phyloP scores from a whole-genome alignment of 1,140 invertebrate genomes.

The Camponotus floridanus region DNA sequence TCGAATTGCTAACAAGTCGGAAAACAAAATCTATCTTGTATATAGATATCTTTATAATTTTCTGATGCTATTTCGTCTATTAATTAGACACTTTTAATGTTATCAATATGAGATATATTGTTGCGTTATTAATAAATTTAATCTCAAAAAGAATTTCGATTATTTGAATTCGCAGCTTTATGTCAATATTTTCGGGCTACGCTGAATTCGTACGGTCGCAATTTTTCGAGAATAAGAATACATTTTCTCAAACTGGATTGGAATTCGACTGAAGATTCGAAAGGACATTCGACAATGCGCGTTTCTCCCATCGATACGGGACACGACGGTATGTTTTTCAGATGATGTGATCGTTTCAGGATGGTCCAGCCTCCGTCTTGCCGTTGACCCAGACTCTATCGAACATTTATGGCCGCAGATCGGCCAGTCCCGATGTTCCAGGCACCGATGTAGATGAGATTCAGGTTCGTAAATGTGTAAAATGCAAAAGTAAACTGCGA shows the following conservation, averaged over 20 bases:
- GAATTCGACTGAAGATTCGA: not conserved
- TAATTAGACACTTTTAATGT: not conserved
- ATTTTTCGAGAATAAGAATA: not conserved
- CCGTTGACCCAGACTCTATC: slow-evolving; percentile 83
- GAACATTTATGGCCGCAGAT: slow-evolving; percentile 83
- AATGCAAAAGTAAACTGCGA: slow-evolving; percentile 32
- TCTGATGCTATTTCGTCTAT: not conserved
- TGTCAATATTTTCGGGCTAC: not conserved
- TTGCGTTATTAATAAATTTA: not conserved
- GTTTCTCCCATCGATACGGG: slow-evolving; percentile 30
- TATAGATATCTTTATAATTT: not conserved
- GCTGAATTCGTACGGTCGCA: not conserved
- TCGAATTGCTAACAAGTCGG: not conserved
- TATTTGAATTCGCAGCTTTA: not conserved
- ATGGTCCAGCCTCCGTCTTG: slow-evolving; percentile 81
- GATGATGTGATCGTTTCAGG: slow-evolving; percentile 78
- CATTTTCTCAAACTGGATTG: not conserved
- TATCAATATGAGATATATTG: not conserved
- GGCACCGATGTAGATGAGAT: slow-evolving; percentile 77
- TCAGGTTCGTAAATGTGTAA: slow-evolving; percentile 80
- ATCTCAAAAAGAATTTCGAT: not conserved
- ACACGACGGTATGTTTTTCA: slow-evolving; percentile 59
- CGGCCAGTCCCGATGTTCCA: slow-evolving; percentile 82
- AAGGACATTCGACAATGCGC: slow-evolving; percentile 5
- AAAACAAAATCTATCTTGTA: not conserved